Base-by-base conservation (phyloP, 2,113 vertebrate genomes). In the Embiotoca jacksoni region DNA sequence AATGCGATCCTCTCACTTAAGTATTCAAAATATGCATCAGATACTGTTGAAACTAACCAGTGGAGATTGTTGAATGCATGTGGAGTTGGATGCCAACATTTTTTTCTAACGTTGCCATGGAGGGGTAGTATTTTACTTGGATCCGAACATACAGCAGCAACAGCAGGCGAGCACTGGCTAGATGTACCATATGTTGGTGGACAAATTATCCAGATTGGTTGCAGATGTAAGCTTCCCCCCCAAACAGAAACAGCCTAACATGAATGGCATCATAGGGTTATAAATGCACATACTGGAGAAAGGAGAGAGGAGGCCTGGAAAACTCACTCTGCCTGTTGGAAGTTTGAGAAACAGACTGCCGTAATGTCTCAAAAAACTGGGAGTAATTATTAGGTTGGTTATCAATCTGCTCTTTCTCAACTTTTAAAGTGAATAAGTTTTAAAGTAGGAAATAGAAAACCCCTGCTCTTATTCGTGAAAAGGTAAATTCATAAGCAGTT, bases 141-240 rank as follows among this genome's bases (percentile, higher is more conserved):
- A 87, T 81, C 36, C 50, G 36, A 50, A 64, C 64, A 77, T 66
- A 47, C 66, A 58, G 76, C 84, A 80, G 78, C 81, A 69, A 60
- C 79, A 80, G 59, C 58, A 69, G 80, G 62, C 85, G 53, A 66
- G 62, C 71, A 50, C 63, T 56, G 60, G 69, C 68, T 65, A 72
- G 79, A 84, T 85, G 75, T 72, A 52, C 54, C 74, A 57, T 81
- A 64, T 89, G 93, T 87, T 85, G 80, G 85, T 81, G 88, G 85
- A 87, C 82, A 90, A 91, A 93, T 92, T 86, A 90, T 82, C 75
- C 71, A 88, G 87, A 95, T 94, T 81, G 84, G 84, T 94, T 89
- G 88, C 94, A 95, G 94, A 94, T 95, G 94, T 94, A 82, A 68
- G 52, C 78, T 75, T 52, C 80, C 79, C 83, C 77, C 70, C 77